Conservation (phyloP, 2,113 vertebrate genomes). For the Scytalopus superciliaris region DNA sequence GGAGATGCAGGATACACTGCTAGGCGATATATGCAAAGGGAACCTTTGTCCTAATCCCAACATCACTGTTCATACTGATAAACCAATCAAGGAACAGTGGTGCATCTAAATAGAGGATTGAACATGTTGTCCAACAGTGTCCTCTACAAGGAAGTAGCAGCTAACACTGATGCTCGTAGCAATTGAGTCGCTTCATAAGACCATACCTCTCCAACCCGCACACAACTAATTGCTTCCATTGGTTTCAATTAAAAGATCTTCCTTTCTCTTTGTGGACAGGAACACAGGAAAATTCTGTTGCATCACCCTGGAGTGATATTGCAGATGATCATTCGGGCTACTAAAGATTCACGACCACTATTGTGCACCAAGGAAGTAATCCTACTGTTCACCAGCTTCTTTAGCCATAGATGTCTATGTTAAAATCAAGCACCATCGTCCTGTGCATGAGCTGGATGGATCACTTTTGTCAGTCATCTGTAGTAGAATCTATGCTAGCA, state of each 20-base stretch:
- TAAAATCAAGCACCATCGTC: neutral
- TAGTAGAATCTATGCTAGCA: neutral
- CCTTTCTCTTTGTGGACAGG: neutral
- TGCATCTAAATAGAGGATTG: neutral
- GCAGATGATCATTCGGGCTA: neutral
- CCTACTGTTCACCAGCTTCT: neutral
- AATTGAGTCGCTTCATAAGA: neutral
- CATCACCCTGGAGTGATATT: neutral
- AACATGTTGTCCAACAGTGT: neutral
- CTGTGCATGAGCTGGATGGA: neutral
- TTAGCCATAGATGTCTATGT: neutral
- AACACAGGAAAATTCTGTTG: neutral
- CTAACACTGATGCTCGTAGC: neutral
- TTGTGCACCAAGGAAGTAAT: rapidly evolving
- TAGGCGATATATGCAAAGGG: neutral
- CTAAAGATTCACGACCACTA: neutral
- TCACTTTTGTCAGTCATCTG: neutral
- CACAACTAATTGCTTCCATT: neutral
- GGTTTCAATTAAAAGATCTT: neutral
- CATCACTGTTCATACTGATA: neutral
- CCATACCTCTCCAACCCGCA: neutral
- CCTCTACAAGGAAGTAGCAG: neutral
- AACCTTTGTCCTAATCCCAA: neutral
- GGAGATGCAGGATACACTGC: neutral
- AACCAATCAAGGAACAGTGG: neutral